Percentiles rank a stretch among this genome's conserved stretches.
Conservation (phyloP, 2,113 vertebrate genomes). For the Petroica traversi region DNA sequence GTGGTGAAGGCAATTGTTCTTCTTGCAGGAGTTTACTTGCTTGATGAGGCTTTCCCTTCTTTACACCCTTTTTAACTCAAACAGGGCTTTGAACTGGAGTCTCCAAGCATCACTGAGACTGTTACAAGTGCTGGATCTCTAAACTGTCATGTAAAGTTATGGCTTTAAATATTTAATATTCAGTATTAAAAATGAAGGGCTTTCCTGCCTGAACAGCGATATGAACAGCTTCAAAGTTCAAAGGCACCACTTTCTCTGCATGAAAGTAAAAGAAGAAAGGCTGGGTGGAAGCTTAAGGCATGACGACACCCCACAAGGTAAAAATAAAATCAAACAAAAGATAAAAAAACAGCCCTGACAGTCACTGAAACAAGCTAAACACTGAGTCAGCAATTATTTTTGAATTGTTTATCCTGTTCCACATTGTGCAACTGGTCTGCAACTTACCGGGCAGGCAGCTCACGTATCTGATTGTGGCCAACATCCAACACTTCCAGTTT, state of each 20-base stretch:
- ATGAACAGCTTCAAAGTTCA: conserved; percentile 7
- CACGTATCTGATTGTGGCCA: conserved; percentile 89
- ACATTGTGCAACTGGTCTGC: background rate
- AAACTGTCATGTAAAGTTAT: background rate
- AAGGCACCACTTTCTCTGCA: background rate
- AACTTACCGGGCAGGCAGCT: conserved; percentile 90
- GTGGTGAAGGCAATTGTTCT: background rate
- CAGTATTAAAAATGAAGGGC: conserved; percentile 20
- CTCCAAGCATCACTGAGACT: background rate
- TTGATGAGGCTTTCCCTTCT: background rate
- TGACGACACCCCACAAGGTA: background rate
- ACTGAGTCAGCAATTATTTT: conserved; percentile 43
- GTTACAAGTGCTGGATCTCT: background rate
- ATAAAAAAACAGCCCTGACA: conserved; percentile 21
- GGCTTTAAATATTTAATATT: conserved; percentile 43
- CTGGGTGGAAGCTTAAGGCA: background rate
- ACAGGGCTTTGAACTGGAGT: background rate
- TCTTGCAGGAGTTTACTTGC: background rate
- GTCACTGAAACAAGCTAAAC: conserved; percentile 34
- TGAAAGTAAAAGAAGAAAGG: conserved; percentile 44
- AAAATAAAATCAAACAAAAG: conserved; percentile 44
- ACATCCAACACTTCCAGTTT: conserved; percentile 94
- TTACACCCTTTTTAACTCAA: background rate
- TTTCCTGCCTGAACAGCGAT: background rate
- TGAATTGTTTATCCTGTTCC: background rate